These are phyloP conservation scores for Procambarus virginalis DNA, from an alignment of 1,140 invertebrate species.

Conservation along the genomic window DNA sequence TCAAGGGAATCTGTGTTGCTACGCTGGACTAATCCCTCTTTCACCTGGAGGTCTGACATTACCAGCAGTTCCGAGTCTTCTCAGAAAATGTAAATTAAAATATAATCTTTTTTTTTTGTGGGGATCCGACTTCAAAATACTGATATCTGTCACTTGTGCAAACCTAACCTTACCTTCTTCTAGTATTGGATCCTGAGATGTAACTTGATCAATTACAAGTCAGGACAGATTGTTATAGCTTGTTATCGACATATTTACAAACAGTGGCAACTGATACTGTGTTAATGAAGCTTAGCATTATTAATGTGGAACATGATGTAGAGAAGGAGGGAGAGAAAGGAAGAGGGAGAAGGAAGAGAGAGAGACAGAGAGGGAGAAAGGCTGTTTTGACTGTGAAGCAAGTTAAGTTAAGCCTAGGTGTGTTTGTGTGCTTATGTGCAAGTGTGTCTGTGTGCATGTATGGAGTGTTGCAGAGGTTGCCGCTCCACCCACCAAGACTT, in stretches of 20 bases:
- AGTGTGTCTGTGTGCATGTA: not conserved
- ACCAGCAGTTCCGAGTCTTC: too few relatives aligned
- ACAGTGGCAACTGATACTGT: not conserved
- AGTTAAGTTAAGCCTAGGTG: not conserved
- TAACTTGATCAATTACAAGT: constrained; percentile 27
- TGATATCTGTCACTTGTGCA: not conserved
- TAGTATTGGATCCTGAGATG: constrained; percentile 18
- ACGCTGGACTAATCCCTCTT: too few relatives aligned
- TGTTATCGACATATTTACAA: constrained; percentile 18
- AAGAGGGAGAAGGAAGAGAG: too few relatives aligned
- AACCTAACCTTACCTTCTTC: not conserved
- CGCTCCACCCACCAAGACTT: too few relatives aligned
- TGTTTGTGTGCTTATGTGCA: not conserved
- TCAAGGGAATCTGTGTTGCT: too few relatives aligned
- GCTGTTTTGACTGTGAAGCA: not conserved
- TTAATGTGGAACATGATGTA: not conserved
- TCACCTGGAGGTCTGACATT: too few relatives aligned
- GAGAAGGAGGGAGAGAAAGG: too few relatives aligned
- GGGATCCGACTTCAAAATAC: not conserved
- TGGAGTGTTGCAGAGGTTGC: not conserved
- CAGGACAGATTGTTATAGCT: constrained; percentile 13
- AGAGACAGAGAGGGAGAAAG: not conserved
- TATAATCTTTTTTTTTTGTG: too few relatives aligned
- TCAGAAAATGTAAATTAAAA: too few relatives aligned
- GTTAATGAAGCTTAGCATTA: not conserved